Base-by-base conservation (phyloP, 2,888 invertebrate genomes). In the Lacanobia oleracea region DNA sequence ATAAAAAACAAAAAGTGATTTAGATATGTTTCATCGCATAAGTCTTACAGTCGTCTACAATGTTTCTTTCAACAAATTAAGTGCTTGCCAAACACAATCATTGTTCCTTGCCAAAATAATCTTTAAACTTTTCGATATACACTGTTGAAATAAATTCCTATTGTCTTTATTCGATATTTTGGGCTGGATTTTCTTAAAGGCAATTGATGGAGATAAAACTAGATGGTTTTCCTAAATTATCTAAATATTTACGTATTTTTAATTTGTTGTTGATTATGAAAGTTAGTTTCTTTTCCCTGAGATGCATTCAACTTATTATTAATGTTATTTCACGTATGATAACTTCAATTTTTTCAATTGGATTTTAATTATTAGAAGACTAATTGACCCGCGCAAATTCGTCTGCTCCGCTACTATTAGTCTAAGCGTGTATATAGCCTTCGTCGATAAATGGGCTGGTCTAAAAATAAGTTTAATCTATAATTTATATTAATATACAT, bases 31-130 rank as follows among this genome's bases (percentile, higher is more conserved):
- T 70, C 72, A 71, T 54, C 67, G 7, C 61, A 50, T n/a, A 53
- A 21, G 53, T 56, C 62, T 50, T 6, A n/a, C 27, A 63, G 65
- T 51, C 53, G 27, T 18, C 27, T 68, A 68, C 74, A 68, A 77
- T 77, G 77, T 74, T 57, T 74, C 77, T 77, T 69, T 69, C 74
- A 82, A 64, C 83, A 72, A 80, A 80, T 83, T 75, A 72, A 33
- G 53, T 54, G 50, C 56, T 69, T 77, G 83, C 75, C 75, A 75
- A 82, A 80, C 59, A 61, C 14, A 77, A 68, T 48, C 72, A 23
- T 27, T n/a, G 62, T 27, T 18, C 45, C n/a, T 77, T 83, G 83
- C 83, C 82, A 83, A 83, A 67, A 80, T 59, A 82, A 79, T 79
- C 54, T 73, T 56, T 33, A n/a, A 79, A 76, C 9, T 69, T 76